Percentiles rank a stretch among this genome's conserved stretches.
Evolutionary conservation across 2,888 invertebrate species (phyloP).

Genomic region (Hetaerina titia): DNA sequence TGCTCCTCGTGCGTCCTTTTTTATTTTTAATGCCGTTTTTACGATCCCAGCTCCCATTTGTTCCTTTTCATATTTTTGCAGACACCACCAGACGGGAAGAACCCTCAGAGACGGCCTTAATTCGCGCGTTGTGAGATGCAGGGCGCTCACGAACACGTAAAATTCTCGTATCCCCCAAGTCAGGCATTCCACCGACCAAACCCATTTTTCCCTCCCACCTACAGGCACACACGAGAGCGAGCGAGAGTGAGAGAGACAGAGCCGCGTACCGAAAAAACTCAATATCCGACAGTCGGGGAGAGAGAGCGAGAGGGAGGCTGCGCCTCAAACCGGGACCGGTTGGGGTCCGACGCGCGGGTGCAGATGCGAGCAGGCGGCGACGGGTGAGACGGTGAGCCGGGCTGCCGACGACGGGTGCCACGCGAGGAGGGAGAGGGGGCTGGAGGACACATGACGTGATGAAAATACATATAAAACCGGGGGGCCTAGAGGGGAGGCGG

Average conservation of each 20-base stretch:
- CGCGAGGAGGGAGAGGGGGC: background rate
- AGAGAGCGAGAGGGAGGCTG: background rate
- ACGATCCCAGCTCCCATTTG: too few species aligned
- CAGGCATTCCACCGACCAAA: too few species aligned
- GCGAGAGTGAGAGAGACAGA: background rate
- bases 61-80: too few species aligned
- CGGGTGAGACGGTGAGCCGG: background rate
- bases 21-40: too few species aligned
- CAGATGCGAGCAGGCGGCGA: conserved; percentile 1
- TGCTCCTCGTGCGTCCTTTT: too few species aligned
- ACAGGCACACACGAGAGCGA: too few species aligned
- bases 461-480: background rate
- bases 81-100: too few species aligned
- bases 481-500: background rate
- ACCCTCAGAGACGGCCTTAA: too few species aligned
- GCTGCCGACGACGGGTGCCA: background rate
- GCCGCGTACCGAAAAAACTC: background rate
- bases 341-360: background rate
- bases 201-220: too few species aligned
- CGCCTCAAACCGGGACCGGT: background rate
- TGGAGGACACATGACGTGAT: background rate
- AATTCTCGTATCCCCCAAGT: too few species aligned
- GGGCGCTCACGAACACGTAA: too few species aligned
- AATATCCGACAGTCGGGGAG: background rate
- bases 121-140: too few species aligned